Evolutionary conservation across 2,888 invertebrate species (phyloP).

Genomic region (Nasonia oneida): DNA sequence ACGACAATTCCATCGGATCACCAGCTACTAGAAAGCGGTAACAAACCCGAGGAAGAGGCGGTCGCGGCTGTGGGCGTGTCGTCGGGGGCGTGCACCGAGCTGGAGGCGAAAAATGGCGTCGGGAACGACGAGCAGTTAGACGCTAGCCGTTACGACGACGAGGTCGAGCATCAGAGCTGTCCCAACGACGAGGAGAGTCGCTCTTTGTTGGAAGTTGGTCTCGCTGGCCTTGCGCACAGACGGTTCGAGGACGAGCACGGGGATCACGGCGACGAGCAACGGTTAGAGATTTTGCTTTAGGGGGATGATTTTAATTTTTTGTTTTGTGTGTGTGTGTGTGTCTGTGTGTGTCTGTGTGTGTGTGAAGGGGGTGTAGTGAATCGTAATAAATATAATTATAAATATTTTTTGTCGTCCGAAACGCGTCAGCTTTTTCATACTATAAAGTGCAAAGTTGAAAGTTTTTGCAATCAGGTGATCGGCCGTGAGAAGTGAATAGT

Average conservation of each 20-base stretch:
- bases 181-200: background rate
- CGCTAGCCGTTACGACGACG: constrained; percentile 27
- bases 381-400: no score
- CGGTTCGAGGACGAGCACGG: background rate
- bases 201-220: background rate
- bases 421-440: no score
- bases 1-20: background rate
- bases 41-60: constrained; percentile 22
- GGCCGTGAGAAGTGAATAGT: background rate
- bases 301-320: constrained; percentile 7
- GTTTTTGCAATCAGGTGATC: background rate
- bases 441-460: no score
- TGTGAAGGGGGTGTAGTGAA: no score
- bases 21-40: background rate
- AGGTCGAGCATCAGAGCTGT: constrained; percentile 16
- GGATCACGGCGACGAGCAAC: constrained; percentile 27
- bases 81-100: constrained; percentile 17
- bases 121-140: constrained; percentile 33
- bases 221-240: background rate
- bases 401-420: no score
- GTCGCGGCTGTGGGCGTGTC: constrained; percentile 42
- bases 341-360: no score
- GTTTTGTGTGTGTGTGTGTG: background rate
- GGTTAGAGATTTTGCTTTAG: constrained; percentile 32
- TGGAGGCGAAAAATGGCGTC: constrained; percentile 55